Conservation (phyloP, 92 coral and sea anemone genomes). For the Montipora capitata region DNA sequence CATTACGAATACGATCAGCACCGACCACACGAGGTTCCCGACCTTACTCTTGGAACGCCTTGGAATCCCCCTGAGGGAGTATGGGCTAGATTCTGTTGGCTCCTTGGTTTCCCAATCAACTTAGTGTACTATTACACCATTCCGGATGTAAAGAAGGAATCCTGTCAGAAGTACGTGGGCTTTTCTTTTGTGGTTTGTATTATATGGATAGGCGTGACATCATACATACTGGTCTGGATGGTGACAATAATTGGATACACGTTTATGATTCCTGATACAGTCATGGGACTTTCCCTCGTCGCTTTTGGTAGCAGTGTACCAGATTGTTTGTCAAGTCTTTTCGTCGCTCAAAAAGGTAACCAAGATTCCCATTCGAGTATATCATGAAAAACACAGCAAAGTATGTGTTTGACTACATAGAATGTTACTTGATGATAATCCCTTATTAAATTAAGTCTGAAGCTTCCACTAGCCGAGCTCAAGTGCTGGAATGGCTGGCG, state of each 20-base stretch:
- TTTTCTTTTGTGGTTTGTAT: conserved; percentile 92
- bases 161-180: conserved; percentile 86
- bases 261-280: conserved; percentile 94
- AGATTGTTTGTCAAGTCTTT: conserved; percentile 95
- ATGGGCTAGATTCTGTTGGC: conserved; percentile 92
- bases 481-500: no score
- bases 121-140: conserved; percentile 83
- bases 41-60: conserved; percentile 94
- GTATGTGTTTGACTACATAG: no score
- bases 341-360: conserved; percentile 97
- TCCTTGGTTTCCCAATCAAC: conserved; percentile 90
- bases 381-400: background rate
- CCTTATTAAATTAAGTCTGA: no score
- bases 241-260: conserved; percentile 98
- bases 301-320: conserved; percentile 99
- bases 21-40: conserved; percentile 93
- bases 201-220: conserved; percentile 97
- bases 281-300: conserved; percentile 97
- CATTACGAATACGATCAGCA: conserved; percentile 89
- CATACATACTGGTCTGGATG: conserved; percentile 99
- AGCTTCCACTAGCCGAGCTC: no score
- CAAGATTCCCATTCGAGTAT: background rate
- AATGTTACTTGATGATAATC: no score
- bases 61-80: conserved; percentile 84
- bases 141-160: conserved; percentile 93